Conservation (phyloP, 2,888 invertebrate species). For the Cordilura impudica region DNA sequence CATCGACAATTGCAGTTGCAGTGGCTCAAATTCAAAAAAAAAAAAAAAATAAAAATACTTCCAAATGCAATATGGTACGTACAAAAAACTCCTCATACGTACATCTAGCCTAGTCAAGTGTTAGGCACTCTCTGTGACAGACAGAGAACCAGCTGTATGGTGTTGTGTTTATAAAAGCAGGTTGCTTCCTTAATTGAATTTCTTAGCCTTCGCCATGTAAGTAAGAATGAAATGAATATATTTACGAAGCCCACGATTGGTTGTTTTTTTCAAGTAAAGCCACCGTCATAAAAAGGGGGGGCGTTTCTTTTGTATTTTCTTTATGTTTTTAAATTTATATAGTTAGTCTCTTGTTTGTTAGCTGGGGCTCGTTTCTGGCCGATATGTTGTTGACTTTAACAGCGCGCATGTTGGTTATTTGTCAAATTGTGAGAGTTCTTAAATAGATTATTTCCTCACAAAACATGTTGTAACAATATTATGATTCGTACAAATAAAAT, state of each 20-base stretch:
- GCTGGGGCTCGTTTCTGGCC: neutral
- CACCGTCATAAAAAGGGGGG: neutral
- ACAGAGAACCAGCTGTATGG: neutral
- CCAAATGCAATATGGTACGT: neutral
- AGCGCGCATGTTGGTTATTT: constrained; percentile 34
- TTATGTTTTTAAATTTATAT: neutral
- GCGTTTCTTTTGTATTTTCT: constrained; percentile 1
- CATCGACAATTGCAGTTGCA: constrained; percentile 43
- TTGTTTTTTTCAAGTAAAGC: neutral
- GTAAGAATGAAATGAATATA: constrained; percentile 26
- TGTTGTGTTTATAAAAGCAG: constrained; percentile 1
- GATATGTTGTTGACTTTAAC: neutral
- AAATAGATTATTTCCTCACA: neutral
- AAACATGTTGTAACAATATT: constrained; percentile 17
- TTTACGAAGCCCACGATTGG: neutral
- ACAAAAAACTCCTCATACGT: neutral
- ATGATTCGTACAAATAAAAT: constrained; percentile 22
- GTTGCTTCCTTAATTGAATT: constrained; percentile 11
- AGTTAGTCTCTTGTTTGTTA: neutral
- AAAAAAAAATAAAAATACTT: neutral
- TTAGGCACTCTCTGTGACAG: no score
- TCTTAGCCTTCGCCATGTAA: neutral
- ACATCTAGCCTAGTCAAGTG: no score
- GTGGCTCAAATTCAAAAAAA: no score
- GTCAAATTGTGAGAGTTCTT: constrained; percentile 13